phyloP scores from a whole-genome alignment of 2,888 invertebrate species.

The Tetragonisca angustula region DNA sequence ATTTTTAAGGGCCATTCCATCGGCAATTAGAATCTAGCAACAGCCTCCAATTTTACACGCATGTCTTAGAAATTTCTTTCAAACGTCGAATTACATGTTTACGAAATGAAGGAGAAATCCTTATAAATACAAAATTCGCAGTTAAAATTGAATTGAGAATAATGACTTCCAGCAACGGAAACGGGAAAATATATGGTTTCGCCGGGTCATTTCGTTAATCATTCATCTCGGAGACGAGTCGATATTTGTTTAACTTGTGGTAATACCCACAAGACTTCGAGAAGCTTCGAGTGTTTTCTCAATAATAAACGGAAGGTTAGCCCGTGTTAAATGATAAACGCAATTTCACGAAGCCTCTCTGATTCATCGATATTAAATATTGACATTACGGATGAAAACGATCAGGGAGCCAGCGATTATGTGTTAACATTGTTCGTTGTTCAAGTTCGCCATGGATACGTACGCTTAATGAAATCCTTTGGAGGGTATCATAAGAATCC shows the following conservation, averaged over 20 bases:
- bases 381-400: slow-evolving; percentile 26
- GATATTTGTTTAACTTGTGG: slow-evolving; percentile 36
- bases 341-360: neutral
- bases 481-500: neutral
- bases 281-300: slow-evolving; percentile 24
- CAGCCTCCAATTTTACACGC: no score
- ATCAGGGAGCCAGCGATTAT: neutral
- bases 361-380: slow-evolving; percentile 42
- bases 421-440: neutral
- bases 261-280: slow-evolving; percentile 4
- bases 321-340: slow-evolving; percentile 17
- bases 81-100: neutral
- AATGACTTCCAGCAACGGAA: slow-evolving; percentile 26
- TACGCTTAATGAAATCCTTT: slow-evolving; percentile 1
- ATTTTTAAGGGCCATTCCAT: neutral
- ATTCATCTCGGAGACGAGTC: neutral
- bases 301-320: slow-evolving; percentile 21
- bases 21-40: no score
- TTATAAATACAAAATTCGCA: neutral
- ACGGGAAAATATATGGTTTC: slow-evolving; percentile 43
- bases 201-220: slow-evolving; percentile 28
- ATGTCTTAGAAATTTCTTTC: neutral
- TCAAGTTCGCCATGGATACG: neutral
- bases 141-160: slow-evolving; percentile 1
- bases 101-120: neutral